Evolutionary conservation across 2,797 vertebrate species (phyloP), one percentile per base, ranked within the genome.

Genomic region (Morelia viridis): DNA sequence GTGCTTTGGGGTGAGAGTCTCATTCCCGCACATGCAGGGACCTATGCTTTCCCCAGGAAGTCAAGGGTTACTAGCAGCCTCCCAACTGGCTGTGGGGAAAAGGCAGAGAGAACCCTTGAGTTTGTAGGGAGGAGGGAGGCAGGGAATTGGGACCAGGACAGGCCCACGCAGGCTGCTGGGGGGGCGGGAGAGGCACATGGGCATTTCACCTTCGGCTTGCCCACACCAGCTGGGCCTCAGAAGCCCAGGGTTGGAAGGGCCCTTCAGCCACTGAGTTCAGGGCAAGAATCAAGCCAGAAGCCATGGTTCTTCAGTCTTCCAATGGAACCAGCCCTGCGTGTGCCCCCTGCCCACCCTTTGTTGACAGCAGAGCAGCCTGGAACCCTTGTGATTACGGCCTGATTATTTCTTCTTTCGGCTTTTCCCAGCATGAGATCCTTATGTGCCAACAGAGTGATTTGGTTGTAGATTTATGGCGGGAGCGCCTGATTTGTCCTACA

Each of bases 401-500:
- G 88, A 96, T 96, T 95, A 96, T 96, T 91, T 93, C 94, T 94
- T 93, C 95, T 95, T 95, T 94, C 89, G 90, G 90, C 94, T 95
- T 93, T 93, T 93, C 96, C 87, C 96, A 96, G 96, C 91, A 0
- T 95, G 96, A 96, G 96, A 65, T 93, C 95, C 95, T 94, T 94
- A 92, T 93, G 91, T 89, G 92, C 94, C 94, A 96, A 95, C 94
- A 94, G 95, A 96, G 94, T 91, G 95, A 96, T 96, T 96, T 96
- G 95, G 93, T 91, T 95, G 93, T 95, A 94, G 95, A 96, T 96
- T 96, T 96, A 95, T 93, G 88, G 96, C 94, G 85, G 95, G 94
- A 96, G 95, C 87, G 92, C 94, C 93, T 94, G 93, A 94, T 95
- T 96, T 68, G 95, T 96, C 95, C 96, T 95, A 96, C 95, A 95